Conservation (phyloP, 2,797 vertebrate species). For the Denticeps clupeoides region DNA sequence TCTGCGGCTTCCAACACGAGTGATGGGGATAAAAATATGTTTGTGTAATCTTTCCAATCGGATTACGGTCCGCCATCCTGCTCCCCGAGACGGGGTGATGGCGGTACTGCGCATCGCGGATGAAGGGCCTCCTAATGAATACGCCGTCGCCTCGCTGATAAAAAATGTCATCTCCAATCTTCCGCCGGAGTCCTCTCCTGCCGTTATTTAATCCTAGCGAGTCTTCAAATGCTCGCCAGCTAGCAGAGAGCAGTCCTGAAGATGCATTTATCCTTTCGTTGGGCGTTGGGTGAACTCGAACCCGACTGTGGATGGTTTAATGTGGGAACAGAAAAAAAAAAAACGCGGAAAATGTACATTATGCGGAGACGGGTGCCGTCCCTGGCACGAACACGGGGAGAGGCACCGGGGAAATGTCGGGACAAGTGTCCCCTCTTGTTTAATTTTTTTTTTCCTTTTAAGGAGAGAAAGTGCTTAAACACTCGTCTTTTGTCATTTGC, state of each 20-base stretch:
- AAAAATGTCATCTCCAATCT: conserved; percentile 33
- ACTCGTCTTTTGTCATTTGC: conserved; percentile 20
- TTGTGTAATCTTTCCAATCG: conserved; percentile 43
- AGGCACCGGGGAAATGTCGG: too few relatives aligned
- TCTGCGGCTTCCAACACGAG: conserved; percentile 32
- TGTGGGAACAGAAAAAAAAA: conserved; percentile 25
- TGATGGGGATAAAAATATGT: conserved; percentile 37
- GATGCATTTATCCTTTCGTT: too few relatives aligned
- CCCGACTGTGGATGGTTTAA: conserved; percentile 25
- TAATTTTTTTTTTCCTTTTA: too few relatives aligned
- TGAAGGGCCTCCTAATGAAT: conserved; percentile 39
- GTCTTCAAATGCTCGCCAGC: conserved; percentile 20
- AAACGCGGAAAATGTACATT: too few relatives aligned
- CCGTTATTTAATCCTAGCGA: conserved; percentile 26
- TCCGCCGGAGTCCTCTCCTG: conserved; percentile 28
- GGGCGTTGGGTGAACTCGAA: conserved; percentile 16
- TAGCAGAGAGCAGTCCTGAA: too few relatives aligned
- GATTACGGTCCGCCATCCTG: conserved; percentile 40
- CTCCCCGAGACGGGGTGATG: conserved; percentile 17
- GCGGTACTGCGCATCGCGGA: conserved; percentile 18
- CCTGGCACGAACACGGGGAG: too few relatives aligned
- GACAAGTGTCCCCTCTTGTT: too few relatives aligned
- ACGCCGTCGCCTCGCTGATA: conserved; percentile 26
- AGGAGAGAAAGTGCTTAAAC: background rate
- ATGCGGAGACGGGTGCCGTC: too few relatives aligned